These are phyloP conservation scores for Orchestes rusci DNA, from an alignment of 2,888 invertebrate species.

Conservation along the genomic window DNA sequence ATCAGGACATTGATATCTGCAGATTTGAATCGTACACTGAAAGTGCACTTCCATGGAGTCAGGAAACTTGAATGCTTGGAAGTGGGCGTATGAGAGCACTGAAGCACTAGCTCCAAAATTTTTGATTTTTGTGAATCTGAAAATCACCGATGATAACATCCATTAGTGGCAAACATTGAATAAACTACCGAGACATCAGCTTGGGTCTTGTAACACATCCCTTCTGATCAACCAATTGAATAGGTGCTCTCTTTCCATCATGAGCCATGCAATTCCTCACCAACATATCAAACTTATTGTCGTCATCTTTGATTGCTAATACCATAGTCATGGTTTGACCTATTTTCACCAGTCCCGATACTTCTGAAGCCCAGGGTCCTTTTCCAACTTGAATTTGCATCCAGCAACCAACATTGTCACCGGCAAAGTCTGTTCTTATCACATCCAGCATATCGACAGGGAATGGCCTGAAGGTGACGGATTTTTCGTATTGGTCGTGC, in stretches of 20 bases:
- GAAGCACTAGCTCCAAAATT: conserved; percentile 92
- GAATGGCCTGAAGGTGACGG: conserved; percentile 89
- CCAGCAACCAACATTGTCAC: conserved; percentile 94
- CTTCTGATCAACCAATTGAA: conserved; percentile 85
- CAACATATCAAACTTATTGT: conserved; percentile 91
- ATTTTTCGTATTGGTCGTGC: conserved; percentile 94
- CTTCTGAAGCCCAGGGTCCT: conserved; percentile 90
- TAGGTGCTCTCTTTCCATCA: conserved; percentile 88
- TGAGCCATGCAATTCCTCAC: conserved; percentile 92
- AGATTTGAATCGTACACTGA: conserved; percentile 92
- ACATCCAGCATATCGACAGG: conserved; percentile 94
- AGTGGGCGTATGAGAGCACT: conserved; percentile 85
- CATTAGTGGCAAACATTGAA: no score
- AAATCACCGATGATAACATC: no score
- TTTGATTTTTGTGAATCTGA: conserved; percentile 80
- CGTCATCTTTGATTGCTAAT: conserved; percentile 88
- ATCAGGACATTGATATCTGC: conserved; percentile 86
- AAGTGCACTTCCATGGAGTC: conserved; percentile 96
- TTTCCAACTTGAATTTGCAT: conserved; percentile 96
- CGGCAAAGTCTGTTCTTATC: conserved; percentile 89
- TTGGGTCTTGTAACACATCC: conserved; percentile 90
- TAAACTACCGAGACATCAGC: conserved; percentile 74
- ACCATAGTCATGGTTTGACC: conserved; percentile 98
- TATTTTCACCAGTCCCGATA: conserved; percentile 88
- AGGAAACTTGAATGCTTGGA: conserved; percentile 93